Conservation (phyloP, 2,888 invertebrate genomes). For the Athalia cordata region DNA sequence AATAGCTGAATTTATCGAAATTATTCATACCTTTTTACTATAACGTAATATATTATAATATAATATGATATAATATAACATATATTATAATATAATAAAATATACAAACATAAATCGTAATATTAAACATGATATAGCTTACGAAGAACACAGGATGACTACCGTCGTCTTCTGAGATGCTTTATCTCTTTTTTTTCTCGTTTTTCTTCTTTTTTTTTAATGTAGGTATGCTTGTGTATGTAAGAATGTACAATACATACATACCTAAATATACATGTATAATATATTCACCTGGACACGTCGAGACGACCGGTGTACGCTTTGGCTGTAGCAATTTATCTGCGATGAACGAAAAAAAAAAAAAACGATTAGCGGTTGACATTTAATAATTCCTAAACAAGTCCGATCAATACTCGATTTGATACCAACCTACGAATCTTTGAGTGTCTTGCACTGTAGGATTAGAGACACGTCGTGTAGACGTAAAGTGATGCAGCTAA, state of each 20-base stretch:
- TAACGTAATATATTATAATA: not conserved
- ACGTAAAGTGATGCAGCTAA: slow-evolving; percentile 63
- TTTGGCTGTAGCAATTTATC: slow-evolving; percentile 72
- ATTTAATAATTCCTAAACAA: not conserved
- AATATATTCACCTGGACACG: slow-evolving; percentile 49
- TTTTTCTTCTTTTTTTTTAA: not conserved
- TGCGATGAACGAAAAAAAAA: slow-evolving; percentile 47
- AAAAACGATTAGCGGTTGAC: not conserved
- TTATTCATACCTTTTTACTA: not conserved
- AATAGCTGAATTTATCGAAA: not conserved
- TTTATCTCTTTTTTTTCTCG: not conserved
- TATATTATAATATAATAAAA: not conserved
- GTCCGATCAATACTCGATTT: not conserved
- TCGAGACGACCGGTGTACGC: slow-evolving; percentile 65
- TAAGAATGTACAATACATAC: not conserved
- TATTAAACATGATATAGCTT: not conserved
- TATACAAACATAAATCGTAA: slow-evolving; percentile 10
- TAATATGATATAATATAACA: not conserved
- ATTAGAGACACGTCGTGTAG: slow-evolving; percentile 64
- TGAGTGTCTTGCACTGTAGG: slow-evolving; percentile 50
- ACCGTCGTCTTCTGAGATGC: slow-evolving; percentile 20
- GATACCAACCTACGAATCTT: slow-evolving; percentile 63
- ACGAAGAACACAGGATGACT: slow-evolving; percentile 17
- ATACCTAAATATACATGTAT: not conserved
- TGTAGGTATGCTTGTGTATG: not conserved